A percentile compares a stretch with the other conserved stretches of the same genome.
Conservation (phyloP, 2,888 invertebrate species). For the Mesorhabditis sp. region DNA sequence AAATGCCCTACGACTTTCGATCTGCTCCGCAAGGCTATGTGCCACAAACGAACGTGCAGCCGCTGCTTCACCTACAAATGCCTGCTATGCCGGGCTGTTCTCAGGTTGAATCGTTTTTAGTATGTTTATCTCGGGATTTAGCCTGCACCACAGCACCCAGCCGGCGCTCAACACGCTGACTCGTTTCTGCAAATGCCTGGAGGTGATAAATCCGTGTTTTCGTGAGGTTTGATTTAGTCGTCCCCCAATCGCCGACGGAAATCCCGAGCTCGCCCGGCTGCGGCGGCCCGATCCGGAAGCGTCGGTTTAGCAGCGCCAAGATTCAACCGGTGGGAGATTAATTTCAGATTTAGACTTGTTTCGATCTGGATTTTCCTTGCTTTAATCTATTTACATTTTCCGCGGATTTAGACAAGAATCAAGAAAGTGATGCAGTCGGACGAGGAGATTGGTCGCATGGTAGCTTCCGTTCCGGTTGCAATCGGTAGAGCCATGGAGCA, state of each 20-base stretch:
- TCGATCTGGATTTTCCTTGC: slow-evolving; percentile 4
- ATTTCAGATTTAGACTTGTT: not conserved
- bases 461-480: slow-evolving; percentile 96
- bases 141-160: no score
- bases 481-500: slow-evolving; percentile 65
- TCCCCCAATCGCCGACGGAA: slow-evolving; percentile 4
- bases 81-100: no score
- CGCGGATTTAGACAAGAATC: slow-evolving; percentile 68
- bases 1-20: no score
- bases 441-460: slow-evolving; percentile 98
- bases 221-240: not conserved
- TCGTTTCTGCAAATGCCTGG: no score
- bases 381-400: not conserved
- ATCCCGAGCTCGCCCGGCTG: slow-evolving; percentile 13
- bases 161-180: no score
- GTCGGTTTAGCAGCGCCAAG: slow-evolving; percentile 52
- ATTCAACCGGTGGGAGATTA: slow-evolving; percentile 49
- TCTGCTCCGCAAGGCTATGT: no score
- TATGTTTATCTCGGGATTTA: no score
- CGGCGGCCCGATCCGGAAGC: slow-evolving; percentile 45
- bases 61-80: no score
- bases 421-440: slow-evolving; percentile 99
- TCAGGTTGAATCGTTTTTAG: no score
- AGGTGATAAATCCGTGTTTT: no score
- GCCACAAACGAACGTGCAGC: no score